A percentile compares a stretch with the other conserved stretches of the same genome.
These are phyloP conservation scores for Anticlea derivata DNA, from an alignment of 2,888 invertebrate genomes.

Conservation along the genomic window DNA sequence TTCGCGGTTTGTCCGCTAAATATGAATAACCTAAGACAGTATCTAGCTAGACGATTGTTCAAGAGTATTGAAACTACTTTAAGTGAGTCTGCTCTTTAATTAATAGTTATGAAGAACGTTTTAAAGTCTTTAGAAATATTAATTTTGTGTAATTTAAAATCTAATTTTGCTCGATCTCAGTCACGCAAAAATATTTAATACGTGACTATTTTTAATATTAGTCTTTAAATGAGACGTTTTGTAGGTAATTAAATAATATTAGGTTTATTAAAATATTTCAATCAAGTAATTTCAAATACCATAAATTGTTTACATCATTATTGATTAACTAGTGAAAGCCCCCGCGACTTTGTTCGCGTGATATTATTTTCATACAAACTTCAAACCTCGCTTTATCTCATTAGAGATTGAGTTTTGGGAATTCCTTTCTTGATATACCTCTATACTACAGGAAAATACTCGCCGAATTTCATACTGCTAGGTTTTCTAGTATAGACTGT, in stretches of 20 bases:
- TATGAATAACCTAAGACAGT: conserved; percentile 18
- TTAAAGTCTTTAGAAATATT: conserved; percentile 37
- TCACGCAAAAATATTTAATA: conserved; percentile 29
- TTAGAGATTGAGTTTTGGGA: no score
- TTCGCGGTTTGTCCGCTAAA: conserved; percentile 12
- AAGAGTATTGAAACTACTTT: conserved; percentile 48
- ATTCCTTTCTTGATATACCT: no score
- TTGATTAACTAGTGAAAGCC: no score
- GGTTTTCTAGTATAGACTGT: no score
- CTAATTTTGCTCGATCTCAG: conserved; percentile 31
- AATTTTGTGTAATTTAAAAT: conserved; percentile 36
- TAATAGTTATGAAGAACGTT: conserved; percentile 43
- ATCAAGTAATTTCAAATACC: not conserved
- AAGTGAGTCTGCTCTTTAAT: conserved; percentile 42
- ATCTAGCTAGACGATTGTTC: conserved; percentile 45
- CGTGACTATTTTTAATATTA: conserved; percentile 18
- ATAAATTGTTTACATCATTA: not conserved
- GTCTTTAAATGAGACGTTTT: conserved; percentile 1
- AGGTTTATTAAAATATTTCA: conserved; percentile 4
- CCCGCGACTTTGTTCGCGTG: no score
- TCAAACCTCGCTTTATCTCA: no score
- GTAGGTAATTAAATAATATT: not conserved
- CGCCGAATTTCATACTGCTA: no score
- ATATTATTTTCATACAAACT: no score
- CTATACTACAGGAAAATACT: no score